Conservation (phyloP, 2,888 invertebrate species). For the Dryocosmus kuriphilus region DNA sequence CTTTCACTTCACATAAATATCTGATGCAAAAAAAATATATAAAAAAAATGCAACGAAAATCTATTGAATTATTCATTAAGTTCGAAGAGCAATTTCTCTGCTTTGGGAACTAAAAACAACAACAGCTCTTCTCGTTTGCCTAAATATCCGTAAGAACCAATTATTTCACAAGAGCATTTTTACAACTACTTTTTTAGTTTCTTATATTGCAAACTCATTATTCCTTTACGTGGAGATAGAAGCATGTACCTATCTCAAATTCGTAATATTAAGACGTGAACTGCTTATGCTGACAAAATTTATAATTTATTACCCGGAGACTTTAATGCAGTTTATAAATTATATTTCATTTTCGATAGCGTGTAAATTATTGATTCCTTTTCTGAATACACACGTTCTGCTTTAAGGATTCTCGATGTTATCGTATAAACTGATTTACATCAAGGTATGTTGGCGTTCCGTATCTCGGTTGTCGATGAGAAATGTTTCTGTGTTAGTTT, state of each 20-base stretch:
- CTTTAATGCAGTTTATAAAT: not conserved
- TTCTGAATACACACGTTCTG: not conserved
- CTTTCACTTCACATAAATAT: constrained; percentile 16
- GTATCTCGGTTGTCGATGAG: constrained; percentile 12
- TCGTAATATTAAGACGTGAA: not conserved
- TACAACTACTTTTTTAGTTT: not conserved
- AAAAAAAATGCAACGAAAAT: not conserved
- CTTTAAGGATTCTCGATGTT: constrained; percentile 19
- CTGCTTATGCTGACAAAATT: not conserved
- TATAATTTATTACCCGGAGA: not conserved
- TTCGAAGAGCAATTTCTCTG: not conserved
- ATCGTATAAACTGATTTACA: constrained; percentile 40
- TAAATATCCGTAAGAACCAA: not conserved
- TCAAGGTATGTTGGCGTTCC: constrained; percentile 31
- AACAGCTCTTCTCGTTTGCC: not conserved
- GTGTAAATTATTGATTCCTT: not conserved
- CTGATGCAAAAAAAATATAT: not conserved
- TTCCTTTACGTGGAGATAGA: not conserved
- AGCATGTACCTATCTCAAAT: not conserved
- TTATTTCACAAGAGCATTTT: not conserved
- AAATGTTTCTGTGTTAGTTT: constrained; percentile 27
- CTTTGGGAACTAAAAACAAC: not conserved
- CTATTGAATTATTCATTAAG: not conserved
- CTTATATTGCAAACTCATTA: not conserved
- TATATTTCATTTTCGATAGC: not conserved